Conservation (phyloP, 2,113 vertebrate genomes). For the Lophius piscatorius region DNA sequence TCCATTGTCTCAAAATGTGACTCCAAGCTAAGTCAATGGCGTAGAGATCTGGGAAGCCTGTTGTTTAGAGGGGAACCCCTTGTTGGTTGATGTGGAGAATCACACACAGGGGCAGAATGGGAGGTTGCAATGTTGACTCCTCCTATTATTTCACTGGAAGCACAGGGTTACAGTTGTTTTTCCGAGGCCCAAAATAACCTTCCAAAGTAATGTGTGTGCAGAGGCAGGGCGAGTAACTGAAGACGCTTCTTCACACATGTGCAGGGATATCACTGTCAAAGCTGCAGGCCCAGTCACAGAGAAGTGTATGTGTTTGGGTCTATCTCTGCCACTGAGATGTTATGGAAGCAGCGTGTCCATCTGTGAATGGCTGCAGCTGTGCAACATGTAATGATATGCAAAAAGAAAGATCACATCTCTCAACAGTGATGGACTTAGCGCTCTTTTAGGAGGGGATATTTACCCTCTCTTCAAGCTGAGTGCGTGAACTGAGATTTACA, state of each 20-base stretch:
- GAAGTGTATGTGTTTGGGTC: conserved; percentile 29
- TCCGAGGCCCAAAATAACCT: conserved; percentile 82
- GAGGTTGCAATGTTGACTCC: conserved; percentile 59
- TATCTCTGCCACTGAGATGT: conserved; percentile 16
- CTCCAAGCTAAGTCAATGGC: conserved; percentile 42
- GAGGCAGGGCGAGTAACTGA: conserved; percentile 79
- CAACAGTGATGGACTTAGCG: conserved; percentile 1
- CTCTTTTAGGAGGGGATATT: conserved; percentile 19
- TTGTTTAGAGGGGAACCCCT: conserved; percentile 60
- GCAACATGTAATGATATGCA: conserved; percentile 22
- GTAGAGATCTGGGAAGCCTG: conserved; percentile 44
- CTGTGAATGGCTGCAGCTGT: conserved; percentile 50
- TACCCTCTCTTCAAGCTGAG: conserved; percentile 1
- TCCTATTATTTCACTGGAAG: conserved; percentile 70
- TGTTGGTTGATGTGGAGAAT: conserved; percentile 42
- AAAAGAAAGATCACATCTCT: conserved; percentile 34
- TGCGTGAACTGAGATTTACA: conserved; percentile 16
- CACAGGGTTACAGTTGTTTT: conserved; percentile 47
- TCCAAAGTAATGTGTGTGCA: conserved; percentile 62
- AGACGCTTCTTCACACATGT: conserved; percentile 82
- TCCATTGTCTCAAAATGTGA: conserved; percentile 80
- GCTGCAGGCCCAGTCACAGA: conserved; percentile 55
- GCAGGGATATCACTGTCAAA: conserved; percentile 87
- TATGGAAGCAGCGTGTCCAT: conserved; percentile 26
- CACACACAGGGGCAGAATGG: conserved; percentile 52